These are phyloP conservation scores for Anarrhichthys ocellatus DNA, from an alignment of 2,113 vertebrate species.

Conservation along the genomic window DNA sequence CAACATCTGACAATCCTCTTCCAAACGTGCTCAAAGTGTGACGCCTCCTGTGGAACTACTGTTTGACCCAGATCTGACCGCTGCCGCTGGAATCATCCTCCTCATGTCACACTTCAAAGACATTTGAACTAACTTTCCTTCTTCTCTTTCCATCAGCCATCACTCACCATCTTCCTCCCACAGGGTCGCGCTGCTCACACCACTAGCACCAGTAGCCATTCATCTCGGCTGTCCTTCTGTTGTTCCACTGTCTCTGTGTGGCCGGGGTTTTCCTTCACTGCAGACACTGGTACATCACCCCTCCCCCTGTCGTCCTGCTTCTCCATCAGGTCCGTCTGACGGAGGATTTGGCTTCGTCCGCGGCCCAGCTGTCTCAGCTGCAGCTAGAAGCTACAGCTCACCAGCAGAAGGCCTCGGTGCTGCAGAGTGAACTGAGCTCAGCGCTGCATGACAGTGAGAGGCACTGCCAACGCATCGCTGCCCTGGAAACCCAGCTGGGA, in stretches of 20 bases:
- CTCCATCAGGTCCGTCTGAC: conserved; percentile 87
- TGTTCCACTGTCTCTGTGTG: conserved; percentile 8
- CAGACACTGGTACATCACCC: not conserved
- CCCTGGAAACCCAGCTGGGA: conserved; percentile 85
- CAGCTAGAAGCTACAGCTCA: conserved; percentile 90
- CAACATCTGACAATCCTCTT: not conserved
- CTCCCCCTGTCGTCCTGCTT: not conserved
- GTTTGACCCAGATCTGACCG: conserved; percentile 57
- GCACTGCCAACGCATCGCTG: conserved; percentile 72
- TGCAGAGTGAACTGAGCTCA: conserved; percentile 85
- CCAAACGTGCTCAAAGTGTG: not conserved
- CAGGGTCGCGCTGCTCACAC: conserved; percentile 55
- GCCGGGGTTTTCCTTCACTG: not conserved
- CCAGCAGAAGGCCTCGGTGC: conserved; percentile 88
- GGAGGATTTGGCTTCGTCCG: conserved; percentile 89
- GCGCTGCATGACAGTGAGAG: conserved; percentile 85
- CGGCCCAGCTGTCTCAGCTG: conserved; percentile 88
- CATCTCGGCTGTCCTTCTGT: conserved; percentile 36
- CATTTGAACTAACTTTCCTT: conserved; percentile 31
- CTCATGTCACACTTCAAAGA: conserved; percentile 17
- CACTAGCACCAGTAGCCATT: conserved; percentile 37
- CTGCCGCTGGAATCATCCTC: conserved; percentile 34
- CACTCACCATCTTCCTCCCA: conserved; percentile 34
- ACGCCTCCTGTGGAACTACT: conserved; percentile 8
- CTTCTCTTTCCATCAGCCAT: conserved; percentile 25